Conservation (phyloP, 2,888 invertebrate genomes). For the Luperina testacea region DNA sequence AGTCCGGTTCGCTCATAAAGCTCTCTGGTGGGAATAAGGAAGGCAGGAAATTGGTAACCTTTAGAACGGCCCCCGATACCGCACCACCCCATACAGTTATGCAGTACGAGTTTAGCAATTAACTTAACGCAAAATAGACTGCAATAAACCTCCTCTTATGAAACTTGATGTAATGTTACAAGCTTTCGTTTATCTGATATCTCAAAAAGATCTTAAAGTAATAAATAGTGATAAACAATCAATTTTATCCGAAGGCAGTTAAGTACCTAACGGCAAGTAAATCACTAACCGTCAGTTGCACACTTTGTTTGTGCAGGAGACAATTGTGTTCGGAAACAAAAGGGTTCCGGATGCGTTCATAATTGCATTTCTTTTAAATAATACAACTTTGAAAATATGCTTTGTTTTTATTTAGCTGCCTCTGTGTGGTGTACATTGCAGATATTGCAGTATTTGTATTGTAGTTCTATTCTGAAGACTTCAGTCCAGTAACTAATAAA, state of each 20-base stretch:
- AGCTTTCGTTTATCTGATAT: not conserved
- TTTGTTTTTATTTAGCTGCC: constrained; percentile 21
- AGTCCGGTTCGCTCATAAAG: not conserved
- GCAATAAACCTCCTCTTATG: not conserved
- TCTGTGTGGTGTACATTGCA: not conserved
- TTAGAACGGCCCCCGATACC: not conserved
- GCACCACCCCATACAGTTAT: too few relatives aligned
- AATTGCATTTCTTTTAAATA: constrained; percentile 46
- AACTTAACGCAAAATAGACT: too few relatives aligned
- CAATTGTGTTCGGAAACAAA: constrained; percentile 56
- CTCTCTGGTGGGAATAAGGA: not conserved
- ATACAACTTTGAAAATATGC: not conserved
- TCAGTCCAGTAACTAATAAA: not conserved
- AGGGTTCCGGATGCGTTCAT: constrained; percentile 32
- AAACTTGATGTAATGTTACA: too few relatives aligned
- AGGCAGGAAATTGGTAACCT: not conserved
- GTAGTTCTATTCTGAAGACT: not conserved
- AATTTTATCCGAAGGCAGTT: not conserved
- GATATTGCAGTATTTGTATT: constrained; percentile 16
- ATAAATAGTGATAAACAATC: constrained; percentile 1
- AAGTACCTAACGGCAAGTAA: not conserved
- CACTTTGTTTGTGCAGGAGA: constrained; percentile 20
- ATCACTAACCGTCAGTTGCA: constrained; percentile 34
- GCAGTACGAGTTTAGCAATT: too few relatives aligned
- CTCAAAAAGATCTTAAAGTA: not conserved